Conservation (phyloP, 2,113 vertebrate genomes). For the Daboia siamensis region DNA sequence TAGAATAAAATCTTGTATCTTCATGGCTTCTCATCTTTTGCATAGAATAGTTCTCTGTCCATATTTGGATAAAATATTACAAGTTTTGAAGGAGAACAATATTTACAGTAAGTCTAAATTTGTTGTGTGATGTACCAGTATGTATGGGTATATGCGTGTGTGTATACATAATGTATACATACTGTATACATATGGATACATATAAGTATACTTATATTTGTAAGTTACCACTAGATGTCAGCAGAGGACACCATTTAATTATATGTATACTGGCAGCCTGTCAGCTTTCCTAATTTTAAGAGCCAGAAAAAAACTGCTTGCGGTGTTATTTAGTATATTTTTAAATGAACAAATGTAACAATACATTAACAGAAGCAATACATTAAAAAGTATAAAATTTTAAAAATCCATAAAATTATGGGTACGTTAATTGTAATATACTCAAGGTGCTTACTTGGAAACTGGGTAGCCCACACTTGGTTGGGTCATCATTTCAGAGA, state of each 20-base stretch:
- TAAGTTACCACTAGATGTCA: slow-evolving; percentile 66
- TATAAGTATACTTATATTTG: neutral
- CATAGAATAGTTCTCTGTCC: too few relatives aligned
- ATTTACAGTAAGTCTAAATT: slow-evolving; percentile 15
- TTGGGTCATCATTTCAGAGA: neutral
- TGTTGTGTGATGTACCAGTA: slow-evolving; percentile 27
- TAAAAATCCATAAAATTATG: neutral
- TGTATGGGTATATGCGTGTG: neutral
- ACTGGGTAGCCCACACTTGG: neutral
- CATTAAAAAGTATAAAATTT: neutral
- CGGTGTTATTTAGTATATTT: slow-evolving; percentile 61
- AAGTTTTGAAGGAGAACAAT: slow-evolving; percentile 20
- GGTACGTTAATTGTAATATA: neutral
- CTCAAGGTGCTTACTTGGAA: neutral
- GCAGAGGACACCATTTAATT: slow-evolving; percentile 58
- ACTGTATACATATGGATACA: too few relatives aligned
- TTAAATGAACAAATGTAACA: slow-evolving; percentile 42
- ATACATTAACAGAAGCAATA: slow-evolving; percentile 50
- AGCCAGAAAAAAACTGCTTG: slow-evolving; percentile 59
- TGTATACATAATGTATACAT: too few relatives aligned
- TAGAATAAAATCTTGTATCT: too few relatives aligned
- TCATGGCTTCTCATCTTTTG: too few relatives aligned
- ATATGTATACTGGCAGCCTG: slow-evolving; percentile 18
- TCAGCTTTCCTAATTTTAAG: slow-evolving; percentile 59
- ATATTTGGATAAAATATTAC: neutral